Evolutionary conservation across 2,888 invertebrate species (phyloP), one percentile per base, ranked within the genome.

Genomic region (Corbicula japonica): DNA sequence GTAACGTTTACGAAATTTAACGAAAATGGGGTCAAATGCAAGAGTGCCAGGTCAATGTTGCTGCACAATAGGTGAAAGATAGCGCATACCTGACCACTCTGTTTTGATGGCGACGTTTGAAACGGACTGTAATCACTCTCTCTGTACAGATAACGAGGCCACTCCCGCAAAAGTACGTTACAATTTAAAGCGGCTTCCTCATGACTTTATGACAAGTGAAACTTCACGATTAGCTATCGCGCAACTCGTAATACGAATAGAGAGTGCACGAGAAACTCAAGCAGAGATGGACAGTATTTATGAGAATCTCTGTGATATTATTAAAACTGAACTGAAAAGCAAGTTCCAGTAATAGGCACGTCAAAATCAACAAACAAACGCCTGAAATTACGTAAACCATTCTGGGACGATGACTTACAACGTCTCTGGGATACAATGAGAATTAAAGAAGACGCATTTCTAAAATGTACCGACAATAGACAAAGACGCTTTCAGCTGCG

Each of bases 261-360:
- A 69, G 46, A 15, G 32, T 3, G n/a, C 21, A 8, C 41, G 44
- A n/a, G 69, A 46, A 18, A 34, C 32, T 2, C 56, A 69, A n/a
- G 18, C 6, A 21, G 58, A 56, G 18, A 60, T 60, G 18, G 69
- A 69, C 35, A 8, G 2, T n/a, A 65, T 50, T 26, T 50, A 65
- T 52, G 10, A n/a, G 1, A 58, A 46, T 5, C 28, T 58, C 32
- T 69, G 72, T 56, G 44, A 65, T 21, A 5, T 32, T 23, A 65
- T 72, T n/a, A 46, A 32, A 21, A 12, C 44, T 30, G 73, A 73
- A 73, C 65, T 65, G 65, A 28, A 60, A 32, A 28, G 5, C 6
- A 32, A 2, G 41, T 73, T 6, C 73, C 73, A n/a, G n/a, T 21
- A 18, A 48, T 15, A 30, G 35, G 32, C 18, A 32, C 23, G 5